phyloP scores from a whole-genome alignment of 92 coral and sea anemone genomes.

The Isaurus tuberculatus region DNA sequence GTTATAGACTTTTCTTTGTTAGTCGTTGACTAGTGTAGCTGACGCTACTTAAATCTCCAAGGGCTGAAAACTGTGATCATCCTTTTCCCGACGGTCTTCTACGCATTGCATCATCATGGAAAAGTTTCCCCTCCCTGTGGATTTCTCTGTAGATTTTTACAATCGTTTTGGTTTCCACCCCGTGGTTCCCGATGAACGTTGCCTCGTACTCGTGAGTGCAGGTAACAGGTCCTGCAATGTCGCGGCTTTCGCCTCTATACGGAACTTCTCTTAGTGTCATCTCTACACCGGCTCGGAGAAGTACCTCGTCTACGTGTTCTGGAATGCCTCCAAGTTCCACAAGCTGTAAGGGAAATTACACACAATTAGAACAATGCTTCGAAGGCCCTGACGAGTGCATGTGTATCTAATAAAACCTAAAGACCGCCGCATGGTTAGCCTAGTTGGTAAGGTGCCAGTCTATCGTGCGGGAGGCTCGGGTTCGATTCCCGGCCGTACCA shows the following conservation, averaged over 20 bases:
- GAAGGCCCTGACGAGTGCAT: not conserved
- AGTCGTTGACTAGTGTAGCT: no score
- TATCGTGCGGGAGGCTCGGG: no score
- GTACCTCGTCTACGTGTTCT: slow-evolving; percentile 52
- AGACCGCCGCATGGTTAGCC: no score
- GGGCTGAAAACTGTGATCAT: not conserved
- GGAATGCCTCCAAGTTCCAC: slow-evolving; percentile 73
- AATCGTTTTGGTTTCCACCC: slow-evolving; percentile 48
- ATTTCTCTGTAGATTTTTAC: slow-evolving; percentile 63
- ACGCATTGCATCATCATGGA: not conserved
- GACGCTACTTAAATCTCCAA: no score
- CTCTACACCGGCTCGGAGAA: slow-evolving; percentile 79
- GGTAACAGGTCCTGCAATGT: slow-evolving; percentile 60
- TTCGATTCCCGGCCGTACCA: no score
- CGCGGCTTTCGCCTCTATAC: slow-evolving; percentile 41
- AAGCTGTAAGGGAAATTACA: slow-evolving; percentile 49
- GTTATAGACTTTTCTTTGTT: no score
- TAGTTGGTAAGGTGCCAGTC: no score
- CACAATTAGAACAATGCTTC: not conserved
- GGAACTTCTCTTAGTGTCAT: slow-evolving; percentile 67
- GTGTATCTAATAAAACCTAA: no score
- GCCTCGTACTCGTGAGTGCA: slow-evolving; percentile 55
- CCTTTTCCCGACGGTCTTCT: slow-evolving; percentile 22
- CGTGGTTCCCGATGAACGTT: slow-evolving; percentile 67
- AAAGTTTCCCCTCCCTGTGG: slow-evolving; percentile 56